Evolutionary conservation across 2,113 vertebrate species (phyloP), one percentile per base, ranked within the genome.

Genomic region (Urocynchramus pylzowi): DNA sequence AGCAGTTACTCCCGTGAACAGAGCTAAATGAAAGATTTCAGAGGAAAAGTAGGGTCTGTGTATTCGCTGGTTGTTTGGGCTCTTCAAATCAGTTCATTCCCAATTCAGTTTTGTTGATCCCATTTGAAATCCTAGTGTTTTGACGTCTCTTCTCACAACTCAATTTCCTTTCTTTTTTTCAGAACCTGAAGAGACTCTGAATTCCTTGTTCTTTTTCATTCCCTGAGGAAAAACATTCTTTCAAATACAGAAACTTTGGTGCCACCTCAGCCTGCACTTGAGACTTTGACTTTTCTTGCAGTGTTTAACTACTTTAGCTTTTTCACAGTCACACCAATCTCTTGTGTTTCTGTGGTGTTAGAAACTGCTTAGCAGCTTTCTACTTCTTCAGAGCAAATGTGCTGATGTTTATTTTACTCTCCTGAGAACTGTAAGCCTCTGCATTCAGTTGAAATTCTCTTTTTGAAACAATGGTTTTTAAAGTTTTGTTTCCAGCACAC

Each of bases 11-110:
- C 15, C 16, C 3, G 4, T 73, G 53, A 75, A 28, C 13, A 35
- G 64, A 87, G 10, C 26, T 52, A 20, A 16, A 37, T 41, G 22
- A 52, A 79, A 64, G 9, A 73, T 69, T 83, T 79, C 7, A 85
- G 14, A 44, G 77, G 7, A 60, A 59, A 84, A 28, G 13, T 13
- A 63, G 10, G 2, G 3, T 60, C 33, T 68, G 2, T 71, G 4
- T n/a, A 7, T 89, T 74, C 1, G 6, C 15, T 35, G 5, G 5
- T 41, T 68, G 22, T 16, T 79, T 5, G 1, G 1, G 0, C 14
- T 89, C 18, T 84, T 87, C 30, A 53, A 13, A 54, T 50, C 13
- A 16, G 8, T 74, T 80, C 12, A 13, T 47, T 93, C 27, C 17
- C 24, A 33, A 27, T 61, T 31, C n/a, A 47, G 56, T 73, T 83